Conservation (phyloP, 2,797 vertebrate genomes). For the Babyrousa celebensis region DNA sequence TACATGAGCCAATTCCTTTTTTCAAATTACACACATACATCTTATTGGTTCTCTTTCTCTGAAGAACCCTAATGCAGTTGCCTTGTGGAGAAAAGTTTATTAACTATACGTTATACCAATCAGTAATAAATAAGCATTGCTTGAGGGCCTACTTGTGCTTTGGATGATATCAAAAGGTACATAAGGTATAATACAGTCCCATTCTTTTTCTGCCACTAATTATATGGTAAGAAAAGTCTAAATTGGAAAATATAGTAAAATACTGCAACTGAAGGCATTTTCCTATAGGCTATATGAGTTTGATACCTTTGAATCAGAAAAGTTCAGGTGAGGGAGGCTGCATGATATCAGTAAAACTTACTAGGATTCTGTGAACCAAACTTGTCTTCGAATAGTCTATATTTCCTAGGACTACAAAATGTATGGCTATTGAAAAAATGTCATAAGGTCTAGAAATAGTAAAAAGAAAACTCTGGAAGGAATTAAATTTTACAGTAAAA, state of each 20-base stretch:
- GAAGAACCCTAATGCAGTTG: background rate
- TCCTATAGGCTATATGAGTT: conserved; percentile 20
- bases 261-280: conserved; percentile 40
- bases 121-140: conserved; percentile 39
- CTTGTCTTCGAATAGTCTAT: conserved; percentile 2
- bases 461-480: conserved; percentile 67
- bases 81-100: background rate
- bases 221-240: background rate
- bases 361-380: conserved; percentile 28
- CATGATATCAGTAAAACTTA: background rate
- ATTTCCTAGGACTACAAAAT: conserved; percentile 21
- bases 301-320: conserved; percentile 30
- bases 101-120: conserved; percentile 2
- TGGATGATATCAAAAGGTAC: background rate
- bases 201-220: conserved; percentile 35
- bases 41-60: conserved; percentile 40
- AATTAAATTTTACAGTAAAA: conserved; percentile 62
- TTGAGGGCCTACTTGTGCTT: conserved; percentile 16
- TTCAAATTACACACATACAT: background rate
- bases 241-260: conserved; percentile 23
- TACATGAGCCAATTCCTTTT: background rate
- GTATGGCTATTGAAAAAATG: conserved; percentile 25
- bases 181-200: background rate
- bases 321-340: conserved; percentile 18
- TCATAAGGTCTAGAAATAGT: conserved; percentile 44